Percentiles rank a stretch among this genome's conserved stretches.
Evolutionary conservation across 2,797 vertebrate species (phyloP).

Genomic region (Microctenopoma steveboyesi): DNA sequence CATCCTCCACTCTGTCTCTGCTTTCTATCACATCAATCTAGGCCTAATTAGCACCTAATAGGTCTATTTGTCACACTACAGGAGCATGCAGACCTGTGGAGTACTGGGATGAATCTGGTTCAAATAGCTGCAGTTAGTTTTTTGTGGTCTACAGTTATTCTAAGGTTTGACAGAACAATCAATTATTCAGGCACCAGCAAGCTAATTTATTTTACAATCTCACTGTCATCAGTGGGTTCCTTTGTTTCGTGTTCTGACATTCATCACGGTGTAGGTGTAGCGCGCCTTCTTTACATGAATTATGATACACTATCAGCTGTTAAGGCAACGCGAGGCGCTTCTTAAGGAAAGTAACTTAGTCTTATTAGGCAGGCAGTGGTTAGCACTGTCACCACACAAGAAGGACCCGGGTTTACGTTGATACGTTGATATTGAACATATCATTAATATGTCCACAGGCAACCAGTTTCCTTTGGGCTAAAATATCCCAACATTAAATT

Average conservation of each 20-base stretch:
- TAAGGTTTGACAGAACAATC: slow-evolving; percentile 25
- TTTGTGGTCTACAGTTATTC: slow-evolving; percentile 24
- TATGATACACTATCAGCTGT: background rate
- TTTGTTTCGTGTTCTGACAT: slow-evolving; percentile 7
- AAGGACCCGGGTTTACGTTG: too few relatives aligned
- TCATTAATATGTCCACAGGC: too few relatives aligned
- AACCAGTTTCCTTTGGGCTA: too few relatives aligned
- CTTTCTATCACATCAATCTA: slow-evolving; percentile 71
- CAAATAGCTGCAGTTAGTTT: slow-evolving; percentile 29
- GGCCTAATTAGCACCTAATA: slow-evolving; percentile 74
- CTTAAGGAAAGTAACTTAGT: background rate
- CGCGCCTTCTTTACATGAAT: background rate
- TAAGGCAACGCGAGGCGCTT: background rate
- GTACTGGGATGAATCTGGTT: slow-evolving; percentile 58
- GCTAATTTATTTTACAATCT: slow-evolving; percentile 3
- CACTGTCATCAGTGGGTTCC: background rate
- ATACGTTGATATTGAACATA: too few relatives aligned
- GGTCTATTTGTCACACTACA: slow-evolving; percentile 75
- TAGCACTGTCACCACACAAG: too few relatives aligned
- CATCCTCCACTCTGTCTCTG: slow-evolving; percentile 70
- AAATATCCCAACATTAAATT: too few relatives aligned
- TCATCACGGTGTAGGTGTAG: background rate
- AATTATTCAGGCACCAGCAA: slow-evolving; percentile 4
- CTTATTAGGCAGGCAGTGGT: too few relatives aligned
- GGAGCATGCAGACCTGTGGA: slow-evolving; percentile 56